Conservation (phyloP, 2,113 vertebrate genomes). For the Bubo scandiacus region DNA sequence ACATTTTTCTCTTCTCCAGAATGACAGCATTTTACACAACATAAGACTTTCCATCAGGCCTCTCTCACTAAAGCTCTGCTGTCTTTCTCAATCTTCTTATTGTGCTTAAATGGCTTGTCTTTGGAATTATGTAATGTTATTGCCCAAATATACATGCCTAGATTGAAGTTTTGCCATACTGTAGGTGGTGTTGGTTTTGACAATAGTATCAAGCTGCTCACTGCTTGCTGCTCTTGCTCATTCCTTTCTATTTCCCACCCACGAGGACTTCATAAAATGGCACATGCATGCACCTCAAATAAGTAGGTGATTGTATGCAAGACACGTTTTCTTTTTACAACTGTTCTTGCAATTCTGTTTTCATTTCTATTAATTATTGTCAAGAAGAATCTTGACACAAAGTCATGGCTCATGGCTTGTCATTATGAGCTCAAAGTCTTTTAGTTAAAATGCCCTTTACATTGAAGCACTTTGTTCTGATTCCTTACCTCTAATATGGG, state of each 20-base stretch:
- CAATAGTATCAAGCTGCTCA: background rate
- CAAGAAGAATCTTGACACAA: background rate
- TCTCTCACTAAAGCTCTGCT: background rate
- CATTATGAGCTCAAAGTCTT: background rate
- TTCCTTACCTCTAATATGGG: background rate
- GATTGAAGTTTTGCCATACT: background rate
- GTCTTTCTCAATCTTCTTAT: background rate
- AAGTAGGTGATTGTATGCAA: background rate
- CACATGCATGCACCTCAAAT: background rate
- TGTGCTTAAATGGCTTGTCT: background rate
- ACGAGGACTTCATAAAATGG: background rate
- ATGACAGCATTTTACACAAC: background rate
- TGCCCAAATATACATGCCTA: background rate
- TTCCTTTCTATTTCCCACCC: background rate
- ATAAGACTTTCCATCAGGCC: background rate
- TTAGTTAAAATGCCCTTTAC: background rate
- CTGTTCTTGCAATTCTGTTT: background rate
- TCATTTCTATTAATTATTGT: constrained; percentile 1
- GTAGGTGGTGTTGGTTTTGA: background rate
- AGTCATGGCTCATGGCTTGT: background rate
- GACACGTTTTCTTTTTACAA: background rate
- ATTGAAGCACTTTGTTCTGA: background rate
- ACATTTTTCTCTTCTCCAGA: background rate
- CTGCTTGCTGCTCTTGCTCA: background rate
- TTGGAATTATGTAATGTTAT: background rate